Evolutionary conservation across 2,888 invertebrate species (phyloP).

Genomic region (Plemyria rubiginata): DNA sequence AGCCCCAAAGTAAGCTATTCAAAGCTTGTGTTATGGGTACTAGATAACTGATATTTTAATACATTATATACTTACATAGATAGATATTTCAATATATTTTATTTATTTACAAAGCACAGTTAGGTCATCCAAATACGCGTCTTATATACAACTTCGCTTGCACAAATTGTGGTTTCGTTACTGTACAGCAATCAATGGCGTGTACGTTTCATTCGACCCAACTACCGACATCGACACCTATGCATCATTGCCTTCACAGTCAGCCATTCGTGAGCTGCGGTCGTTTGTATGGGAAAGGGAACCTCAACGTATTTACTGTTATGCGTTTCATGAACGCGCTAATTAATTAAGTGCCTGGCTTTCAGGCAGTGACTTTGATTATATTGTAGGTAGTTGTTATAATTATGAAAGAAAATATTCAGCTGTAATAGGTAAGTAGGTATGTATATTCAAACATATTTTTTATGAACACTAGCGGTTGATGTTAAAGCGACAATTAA

Average conservation of each 20-base stretch:
- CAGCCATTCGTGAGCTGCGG: slow-evolving; percentile 35
- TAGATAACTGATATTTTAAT: too few species aligned
- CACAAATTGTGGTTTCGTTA: slow-evolving; percentile 27
- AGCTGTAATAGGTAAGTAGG: neutral
- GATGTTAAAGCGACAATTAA: too few species aligned
- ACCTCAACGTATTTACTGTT: slow-evolving; percentile 39
- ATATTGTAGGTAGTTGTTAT: neutral
- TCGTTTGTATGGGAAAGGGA: slow-evolving; percentile 36
- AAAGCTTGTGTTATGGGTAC: too few species aligned
- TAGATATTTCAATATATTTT: too few species aligned
- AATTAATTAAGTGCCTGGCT: slow-evolving; percentile 35
- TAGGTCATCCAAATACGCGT: neutral
- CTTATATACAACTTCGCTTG: neutral
- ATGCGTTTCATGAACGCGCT: slow-evolving; percentile 39
- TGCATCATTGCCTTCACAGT: slow-evolving; percentile 39
- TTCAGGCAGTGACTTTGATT: slow-evolving; percentile 27
- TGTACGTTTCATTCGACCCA: slow-evolving; percentile 35
- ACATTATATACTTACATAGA: too few species aligned
- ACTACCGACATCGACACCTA: slow-evolving; percentile 34
- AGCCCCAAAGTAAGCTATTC: too few species aligned
- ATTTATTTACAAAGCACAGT: neutral
- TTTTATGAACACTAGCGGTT: too few species aligned
- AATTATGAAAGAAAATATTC: neutral
- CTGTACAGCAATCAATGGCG: slow-evolving; percentile 33
- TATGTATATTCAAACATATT: too few species aligned